Evolutionary conservation across 2,113 vertebrate species (phyloP), one percentile per base, ranked within the genome.

Genomic region (Hiodon alosoides): DNA sequence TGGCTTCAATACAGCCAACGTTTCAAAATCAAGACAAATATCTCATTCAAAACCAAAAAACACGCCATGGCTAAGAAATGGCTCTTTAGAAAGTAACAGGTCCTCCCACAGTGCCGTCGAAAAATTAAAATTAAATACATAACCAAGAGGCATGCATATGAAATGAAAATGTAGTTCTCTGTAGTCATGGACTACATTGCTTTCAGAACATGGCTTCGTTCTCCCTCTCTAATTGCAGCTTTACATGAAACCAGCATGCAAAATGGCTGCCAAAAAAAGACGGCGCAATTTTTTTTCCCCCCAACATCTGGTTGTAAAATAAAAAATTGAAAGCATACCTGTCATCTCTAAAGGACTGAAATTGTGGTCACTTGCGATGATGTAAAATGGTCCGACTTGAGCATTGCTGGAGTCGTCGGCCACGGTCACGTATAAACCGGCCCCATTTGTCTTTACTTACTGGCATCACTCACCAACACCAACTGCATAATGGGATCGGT

Each of bases 321-420:
- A 13, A n/a, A 51, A 14, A 54, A 75, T 75, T 69, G 17, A 61
- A 69, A 69, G 54, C 58, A 62, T 53, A 76, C 74, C 71, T 16
- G 71, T 59, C 31, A 69, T 58, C 4, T 17, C 62, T 64, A 16
- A 51, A 50, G 51, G 5, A 61, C 68, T 53, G 47, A 17, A 62
- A 8, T 4, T 47, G 68, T 50, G 55, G 54, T 46, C 4, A 17
- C n/a, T 55, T 61, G 74, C 48, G 50, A 57, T 67, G 46, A 59
- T 67, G 64, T 67, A 59, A 67, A 75, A 75, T 58, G 48, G 64
- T 54, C 54, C 13, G 52, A 51, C 73, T 69, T 31, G 31, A 31
- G 31, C 17, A 46, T 14, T 58, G 13, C 14, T 55, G 51, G 16
- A 17, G 68, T 17, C 55, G 51, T 71, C 17, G 31, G 16, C 17